Base-by-base conservation (phyloP, 2,888 invertebrate genomes). In the Drosophila stalkeri region DNA sequence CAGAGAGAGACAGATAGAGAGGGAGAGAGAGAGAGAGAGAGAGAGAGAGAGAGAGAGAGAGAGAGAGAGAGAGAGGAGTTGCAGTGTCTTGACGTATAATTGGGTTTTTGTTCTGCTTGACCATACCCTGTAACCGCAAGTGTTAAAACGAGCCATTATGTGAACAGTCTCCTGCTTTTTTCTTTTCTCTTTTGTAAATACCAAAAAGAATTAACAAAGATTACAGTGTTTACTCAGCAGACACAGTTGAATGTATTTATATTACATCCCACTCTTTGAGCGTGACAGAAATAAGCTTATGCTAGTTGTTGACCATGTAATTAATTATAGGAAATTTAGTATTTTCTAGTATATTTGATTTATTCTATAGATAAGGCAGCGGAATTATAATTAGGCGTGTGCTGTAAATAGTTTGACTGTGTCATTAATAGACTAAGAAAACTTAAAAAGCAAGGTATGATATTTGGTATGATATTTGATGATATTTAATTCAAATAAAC, bases 81-180 rank as follows among this genome's bases (percentile, higher is more conserved):
- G 8, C 55, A 37, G 20, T 63, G 49, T 52, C 64, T 61, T 61
- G 55, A 18, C 47, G 31, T 59, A 63, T 63, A 65, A 65, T 57
- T 65, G 43, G 16, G 35, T 46, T 73, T 61, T 37, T 37, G 54
- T 46, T 68, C 20, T n/a, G 18, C 39, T 33, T 33, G 7, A 1
- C 44, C 14, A 67, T 60, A 35, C 54, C 41, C 52, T 54, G 47
- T 33, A 35, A 20, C 6, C 39, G 47, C 39, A 49, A 37, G 46
- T 47, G 46, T 44, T 49, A 18, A 39, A 31, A 20, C 27, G 16
- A n/a, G 6, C 27, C 31, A 20, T 33, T 33, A 14, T 39, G 3
- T 47, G 39, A 49, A 12, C 43, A 8, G 44, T 7, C 27, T 27
- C 6, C 6, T 27, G 2, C 2, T n/a, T 11, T 4, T 4, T 47